Conservation (phyloP, 2,797 vertebrate genomes). For the Peromyscus melanophrys region DNA sequence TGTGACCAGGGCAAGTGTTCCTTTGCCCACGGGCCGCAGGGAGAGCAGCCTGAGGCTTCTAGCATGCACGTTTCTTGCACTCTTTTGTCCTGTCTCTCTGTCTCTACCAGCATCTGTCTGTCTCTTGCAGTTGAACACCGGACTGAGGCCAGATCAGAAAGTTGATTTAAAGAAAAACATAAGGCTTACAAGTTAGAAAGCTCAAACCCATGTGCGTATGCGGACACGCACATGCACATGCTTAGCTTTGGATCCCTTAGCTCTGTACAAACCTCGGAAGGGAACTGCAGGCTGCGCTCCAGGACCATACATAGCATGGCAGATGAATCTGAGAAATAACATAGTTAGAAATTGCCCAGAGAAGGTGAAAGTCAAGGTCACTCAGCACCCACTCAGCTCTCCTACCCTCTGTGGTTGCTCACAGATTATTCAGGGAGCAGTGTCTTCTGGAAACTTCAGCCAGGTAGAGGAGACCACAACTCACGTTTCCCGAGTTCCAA, state of each 20-base stretch:
- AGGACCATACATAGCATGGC: neutral
- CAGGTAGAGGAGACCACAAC: rapidly evolving
- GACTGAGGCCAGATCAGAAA: neutral
- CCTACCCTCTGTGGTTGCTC: neutral
- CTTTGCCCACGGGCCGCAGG: neutral
- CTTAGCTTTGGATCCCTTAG: neutral
- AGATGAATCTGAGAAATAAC: neutral
- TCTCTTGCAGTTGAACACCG: neutral
- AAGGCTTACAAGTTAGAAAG: neutral
- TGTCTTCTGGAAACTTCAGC: neutral
- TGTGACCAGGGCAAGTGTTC: neutral
- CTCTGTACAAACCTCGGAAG: neutral
- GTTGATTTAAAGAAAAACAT: neutral
- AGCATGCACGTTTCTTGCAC: rapidly evolving
- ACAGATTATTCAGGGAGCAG: neutral
- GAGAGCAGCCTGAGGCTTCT: neutral
- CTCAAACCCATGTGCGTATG: neutral
- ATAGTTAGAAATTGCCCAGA: neutral
- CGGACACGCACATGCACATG: no score
- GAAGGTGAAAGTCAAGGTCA: neutral
- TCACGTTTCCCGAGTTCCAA: rapidly evolving
- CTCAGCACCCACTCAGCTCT: rapidly evolving
- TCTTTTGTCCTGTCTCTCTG: rapidly evolving
- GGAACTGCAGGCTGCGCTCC: neutral
- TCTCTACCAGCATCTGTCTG: neutral